These are phyloP conservation scores for Spinibarbus caldwelli DNA, from an alignment of 2,797 vertebrate genomes.

Conservation along the genomic window DNA sequence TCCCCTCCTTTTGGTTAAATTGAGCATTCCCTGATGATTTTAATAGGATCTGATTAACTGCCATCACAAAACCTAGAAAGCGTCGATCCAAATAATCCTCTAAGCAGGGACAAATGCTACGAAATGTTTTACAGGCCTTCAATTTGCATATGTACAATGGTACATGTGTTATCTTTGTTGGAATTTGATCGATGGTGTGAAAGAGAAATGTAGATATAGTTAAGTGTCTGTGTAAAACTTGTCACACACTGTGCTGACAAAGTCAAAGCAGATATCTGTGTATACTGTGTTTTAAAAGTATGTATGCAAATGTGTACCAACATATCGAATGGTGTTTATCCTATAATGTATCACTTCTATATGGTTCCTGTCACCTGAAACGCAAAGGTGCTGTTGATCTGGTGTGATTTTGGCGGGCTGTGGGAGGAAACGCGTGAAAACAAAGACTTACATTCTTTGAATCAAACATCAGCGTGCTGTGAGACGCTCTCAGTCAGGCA, in stretches of 20 bases:
- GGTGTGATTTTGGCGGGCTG: slow-evolving; percentile 30
- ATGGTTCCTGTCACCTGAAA: slow-evolving; percentile 31
- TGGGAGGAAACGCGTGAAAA: slow-evolving; percentile 44
- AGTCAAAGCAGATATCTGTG: neutral
- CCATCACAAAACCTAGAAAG: slow-evolving; percentile 49
- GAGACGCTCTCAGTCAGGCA: neutral
- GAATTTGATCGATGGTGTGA: slow-evolving; percentile 51
- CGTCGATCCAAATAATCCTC: slow-evolving; percentile 50
- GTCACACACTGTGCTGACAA: neutral
- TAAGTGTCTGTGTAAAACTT: slow-evolving; percentile 10
- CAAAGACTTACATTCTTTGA: slow-evolving; percentile 49
- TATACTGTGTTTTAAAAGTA: slow-evolving; percentile 3
- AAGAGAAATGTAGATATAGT: slow-evolving; percentile 32
- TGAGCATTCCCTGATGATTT: slow-evolving; percentile 51
- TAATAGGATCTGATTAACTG: slow-evolving; percentile 55
- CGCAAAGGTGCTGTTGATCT: slow-evolving; percentile 42
- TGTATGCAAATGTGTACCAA: slow-evolving; percentile 24
- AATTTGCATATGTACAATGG: slow-evolving; percentile 49
- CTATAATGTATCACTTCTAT: slow-evolving; percentile 39
- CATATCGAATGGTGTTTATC: slow-evolving; percentile 52
- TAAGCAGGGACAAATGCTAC: slow-evolving; percentile 43
- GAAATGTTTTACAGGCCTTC: slow-evolving; percentile 58
- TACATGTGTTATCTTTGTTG: slow-evolving; percentile 53
- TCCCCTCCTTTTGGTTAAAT: slow-evolving; percentile 36
- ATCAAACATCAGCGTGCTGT: slow-evolving; percentile 47